phyloP scores from a whole-genome alignment of 2,113 vertebrate species.

The Paramisgurnus dabryanus region DNA sequence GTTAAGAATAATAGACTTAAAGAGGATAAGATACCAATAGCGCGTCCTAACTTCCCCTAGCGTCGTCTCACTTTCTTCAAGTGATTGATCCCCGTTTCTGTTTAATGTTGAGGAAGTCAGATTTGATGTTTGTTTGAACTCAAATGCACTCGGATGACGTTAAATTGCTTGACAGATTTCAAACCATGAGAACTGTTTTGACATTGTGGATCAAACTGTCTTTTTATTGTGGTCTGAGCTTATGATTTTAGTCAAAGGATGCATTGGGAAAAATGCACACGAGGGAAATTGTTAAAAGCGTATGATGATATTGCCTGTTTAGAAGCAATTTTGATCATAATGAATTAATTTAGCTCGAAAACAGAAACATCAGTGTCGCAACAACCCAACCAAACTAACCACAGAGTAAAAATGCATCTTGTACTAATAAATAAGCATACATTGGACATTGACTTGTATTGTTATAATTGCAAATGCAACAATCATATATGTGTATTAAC shows the following conservation, averaged over 20 bases:
- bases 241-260: not conserved
- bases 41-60: conserved; percentile 45
- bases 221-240: not conserved
- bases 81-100: not conserved
- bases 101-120: not conserved
- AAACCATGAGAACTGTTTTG: not conserved
- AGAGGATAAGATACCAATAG: conserved; percentile 54
- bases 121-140: not conserved
- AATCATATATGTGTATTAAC: too few relatives aligned
- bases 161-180: not conserved
- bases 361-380: not conserved
- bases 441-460: not conserved
- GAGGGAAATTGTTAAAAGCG: not conserved
- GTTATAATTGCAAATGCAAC: not conserved
- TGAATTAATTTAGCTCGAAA: not conserved
- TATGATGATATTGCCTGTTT: not conserved
- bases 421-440: not conserved
- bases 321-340: not conserved
- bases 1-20: conserved; percentile 54
- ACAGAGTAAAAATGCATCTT: not conserved
- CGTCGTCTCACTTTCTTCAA: conserved; percentile 34
- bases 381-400: not conserved
- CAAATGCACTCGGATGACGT: not conserved
- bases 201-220: not conserved
- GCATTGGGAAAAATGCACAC: not conserved